phyloP scores from a whole-genome alignment of 2,888 invertebrate genomes.

The Polydrusus pterygomalis region DNA sequence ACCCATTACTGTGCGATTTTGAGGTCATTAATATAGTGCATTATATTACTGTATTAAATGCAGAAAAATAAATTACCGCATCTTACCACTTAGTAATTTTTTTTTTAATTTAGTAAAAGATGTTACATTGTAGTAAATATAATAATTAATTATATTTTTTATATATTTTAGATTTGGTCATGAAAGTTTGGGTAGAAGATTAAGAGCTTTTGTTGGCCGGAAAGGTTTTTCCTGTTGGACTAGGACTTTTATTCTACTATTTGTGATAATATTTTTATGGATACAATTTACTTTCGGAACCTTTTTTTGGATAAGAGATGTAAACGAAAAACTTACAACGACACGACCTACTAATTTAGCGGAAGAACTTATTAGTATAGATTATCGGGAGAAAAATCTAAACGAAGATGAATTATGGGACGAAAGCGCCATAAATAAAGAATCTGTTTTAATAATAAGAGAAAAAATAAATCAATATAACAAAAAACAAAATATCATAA shows the following conservation, averaged over 20 bases:
- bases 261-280: conserved; percentile 76
- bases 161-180: neutral
- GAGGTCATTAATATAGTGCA: no score
- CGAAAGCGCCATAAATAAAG: conserved; percentile 66
- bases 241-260: conserved; percentile 66
- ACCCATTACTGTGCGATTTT: no score
- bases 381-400: conserved; percentile 74
- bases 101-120: no score
- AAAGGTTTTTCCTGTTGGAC: conserved; percentile 60
- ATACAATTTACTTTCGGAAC: conserved; percentile 77
- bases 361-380: neutral
- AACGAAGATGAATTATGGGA: conserved; percentile 75
- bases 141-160: no score
- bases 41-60: no score
- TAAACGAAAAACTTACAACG: conserved; percentile 75
- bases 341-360: no score
- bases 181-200: neutral
- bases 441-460: conserved; percentile 74
- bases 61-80: no score
- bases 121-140: no score
- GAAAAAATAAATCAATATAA: conserved; percentile 84
- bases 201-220: neutral
- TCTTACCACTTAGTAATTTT: no score
- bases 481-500: conserved; percentile 87
- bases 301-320: conserved; percentile 85